Percentiles rank a stretch among this genome's conserved stretches.
Evolutionary conservation across 2,113 vertebrate genomes (phyloP).

Genomic region (Poeciliopsis prolifica): DNA sequence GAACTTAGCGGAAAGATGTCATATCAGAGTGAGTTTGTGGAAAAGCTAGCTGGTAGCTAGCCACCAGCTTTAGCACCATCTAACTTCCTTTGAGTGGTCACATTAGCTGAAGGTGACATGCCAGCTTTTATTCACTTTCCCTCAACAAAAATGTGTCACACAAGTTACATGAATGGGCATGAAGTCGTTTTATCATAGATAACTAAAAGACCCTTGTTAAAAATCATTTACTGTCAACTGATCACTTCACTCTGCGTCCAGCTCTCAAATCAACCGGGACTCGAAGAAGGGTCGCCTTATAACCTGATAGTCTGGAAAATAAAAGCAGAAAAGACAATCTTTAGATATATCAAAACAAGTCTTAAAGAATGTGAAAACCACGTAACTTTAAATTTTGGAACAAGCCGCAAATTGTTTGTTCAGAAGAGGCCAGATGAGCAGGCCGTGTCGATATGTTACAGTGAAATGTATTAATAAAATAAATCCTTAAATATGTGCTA

Average conservation of each 20-base stretch:
- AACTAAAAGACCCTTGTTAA: too few species aligned
- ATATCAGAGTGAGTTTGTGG: too few species aligned
- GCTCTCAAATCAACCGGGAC: neutral
- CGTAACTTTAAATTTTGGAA: too few species aligned
- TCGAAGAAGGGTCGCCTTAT: neutral
- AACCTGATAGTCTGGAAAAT: neutral
- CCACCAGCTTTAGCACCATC: neutral
- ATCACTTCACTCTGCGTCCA: neutral
- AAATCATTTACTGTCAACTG: neutral
- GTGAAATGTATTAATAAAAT: neutral
- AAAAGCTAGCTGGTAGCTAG: neutral
- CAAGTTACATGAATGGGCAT: too few species aligned
- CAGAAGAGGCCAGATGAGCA: too few species aligned
- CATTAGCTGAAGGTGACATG: neutral
- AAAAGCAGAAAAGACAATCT: neutral
- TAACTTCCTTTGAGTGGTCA: neutral
- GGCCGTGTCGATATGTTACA: neutral
- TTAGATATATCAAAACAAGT: neutral
- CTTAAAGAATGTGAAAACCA: too few species aligned
- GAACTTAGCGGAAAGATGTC: too few species aligned
- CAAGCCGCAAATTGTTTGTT: too few species aligned
- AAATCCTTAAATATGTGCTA: neutral
- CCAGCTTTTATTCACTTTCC: neutral
- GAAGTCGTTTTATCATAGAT: too few species aligned
- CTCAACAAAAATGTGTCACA: too few species aligned